phyloP scores from a whole-genome alignment of 1,140 invertebrate genomes.

The Sitophilus oryzae region DNA sequence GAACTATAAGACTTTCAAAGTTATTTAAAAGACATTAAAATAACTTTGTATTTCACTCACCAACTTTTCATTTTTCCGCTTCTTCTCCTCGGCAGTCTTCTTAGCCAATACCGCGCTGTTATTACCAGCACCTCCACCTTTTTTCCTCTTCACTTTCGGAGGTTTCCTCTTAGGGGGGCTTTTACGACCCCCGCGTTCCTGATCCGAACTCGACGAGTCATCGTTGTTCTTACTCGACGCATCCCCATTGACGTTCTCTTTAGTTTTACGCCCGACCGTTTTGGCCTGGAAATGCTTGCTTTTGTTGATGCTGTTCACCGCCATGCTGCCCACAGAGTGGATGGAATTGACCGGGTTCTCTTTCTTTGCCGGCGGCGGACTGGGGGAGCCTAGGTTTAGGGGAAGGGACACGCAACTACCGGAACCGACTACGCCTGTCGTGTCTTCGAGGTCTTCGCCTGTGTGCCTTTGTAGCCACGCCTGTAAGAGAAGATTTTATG shows the following conservation, averaged over 20 bases:
- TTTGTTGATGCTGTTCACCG: constrained; percentile 63
- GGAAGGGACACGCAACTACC: constrained; percentile 61
- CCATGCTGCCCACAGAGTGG: constrained; percentile 59
- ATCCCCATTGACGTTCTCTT: constrained; percentile 20
- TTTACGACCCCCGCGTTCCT: constrained; percentile 55
- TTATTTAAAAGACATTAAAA: background rate
- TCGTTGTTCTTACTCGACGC: constrained; percentile 51
- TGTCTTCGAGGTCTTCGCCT: constrained; percentile 64
- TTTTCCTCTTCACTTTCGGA: constrained; percentile 66
- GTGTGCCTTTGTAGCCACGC: constrained; percentile 87
- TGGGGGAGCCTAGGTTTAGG: constrained; percentile 43
- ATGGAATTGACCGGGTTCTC: constrained; percentile 52
- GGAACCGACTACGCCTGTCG: constrained; percentile 57
- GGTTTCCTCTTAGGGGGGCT: constrained; percentile 68
- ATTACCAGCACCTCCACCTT: constrained; percentile 44
- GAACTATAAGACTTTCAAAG: no score
- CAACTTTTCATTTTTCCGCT: constrained; percentile 46
- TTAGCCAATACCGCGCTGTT: constrained; percentile 26
- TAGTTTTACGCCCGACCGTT: constrained; percentile 42
- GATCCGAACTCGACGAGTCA: constrained; percentile 68
- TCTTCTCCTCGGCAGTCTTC: constrained; percentile 53
- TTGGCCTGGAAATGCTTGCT: constrained; percentile 52
- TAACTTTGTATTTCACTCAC: constrained; percentile 22
- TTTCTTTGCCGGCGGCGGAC: constrained; percentile 32
- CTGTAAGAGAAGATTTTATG: constrained; percentile 45